Evolutionary conservation across 2,797 vertebrate species (phyloP).

Genomic region (Takifugu ocellatus): DNA sequence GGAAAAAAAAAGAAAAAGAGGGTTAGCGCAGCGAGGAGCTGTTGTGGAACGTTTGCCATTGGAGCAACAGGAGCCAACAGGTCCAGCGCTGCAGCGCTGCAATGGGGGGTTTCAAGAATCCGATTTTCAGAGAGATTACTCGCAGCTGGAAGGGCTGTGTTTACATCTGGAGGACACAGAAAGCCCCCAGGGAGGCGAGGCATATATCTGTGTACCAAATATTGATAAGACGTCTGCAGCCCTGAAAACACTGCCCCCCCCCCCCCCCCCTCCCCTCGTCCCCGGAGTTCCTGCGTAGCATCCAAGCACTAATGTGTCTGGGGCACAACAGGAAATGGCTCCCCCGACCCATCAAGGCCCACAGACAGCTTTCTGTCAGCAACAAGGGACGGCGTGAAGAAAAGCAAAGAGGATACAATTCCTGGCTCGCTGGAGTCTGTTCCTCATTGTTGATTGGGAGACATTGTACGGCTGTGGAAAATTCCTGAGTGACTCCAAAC

Average conservation of each 20-base stretch:
- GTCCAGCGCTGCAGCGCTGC: slow-evolving; percentile 52
- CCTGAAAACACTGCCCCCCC: neutral
- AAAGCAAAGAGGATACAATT: slow-evolving; percentile 64
- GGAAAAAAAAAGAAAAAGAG: slow-evolving; percentile 4
- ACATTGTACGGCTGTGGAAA: slow-evolving; percentile 75
- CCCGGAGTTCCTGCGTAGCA: slow-evolving; percentile 4
- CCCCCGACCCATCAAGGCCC: slow-evolving; percentile 35
- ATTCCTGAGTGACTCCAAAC: slow-evolving; percentile 77
- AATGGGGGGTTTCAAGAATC: slow-evolving; percentile 39
- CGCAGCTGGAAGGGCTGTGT: slow-evolving; percentile 27
- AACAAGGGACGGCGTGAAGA: slow-evolving; percentile 62
- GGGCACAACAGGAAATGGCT: slow-evolving; percentile 56
- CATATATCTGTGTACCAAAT: slow-evolving; percentile 1
- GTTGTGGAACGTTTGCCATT: slow-evolving; percentile 66
- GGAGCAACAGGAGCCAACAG: slow-evolving; percentile 63
- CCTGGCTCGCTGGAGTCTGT: slow-evolving; percentile 70
- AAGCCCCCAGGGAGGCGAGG: slow-evolving; percentile 10
- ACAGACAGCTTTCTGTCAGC: slow-evolving; percentile 10
- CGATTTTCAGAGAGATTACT: slow-evolving; percentile 45
- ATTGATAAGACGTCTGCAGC: slow-evolving; percentile 16
- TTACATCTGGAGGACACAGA: slow-evolving; percentile 21
- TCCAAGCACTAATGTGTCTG: slow-evolving; percentile 14
- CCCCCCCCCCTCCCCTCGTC: neutral
- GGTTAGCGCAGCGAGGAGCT: slow-evolving; percentile 26
- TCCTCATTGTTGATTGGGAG: slow-evolving; percentile 77